A percentile compares a stretch with the other conserved stretches of the same genome.
Conservation (phyloP, 2,113 vertebrate species). For the Montifringilla adamsi region DNA sequence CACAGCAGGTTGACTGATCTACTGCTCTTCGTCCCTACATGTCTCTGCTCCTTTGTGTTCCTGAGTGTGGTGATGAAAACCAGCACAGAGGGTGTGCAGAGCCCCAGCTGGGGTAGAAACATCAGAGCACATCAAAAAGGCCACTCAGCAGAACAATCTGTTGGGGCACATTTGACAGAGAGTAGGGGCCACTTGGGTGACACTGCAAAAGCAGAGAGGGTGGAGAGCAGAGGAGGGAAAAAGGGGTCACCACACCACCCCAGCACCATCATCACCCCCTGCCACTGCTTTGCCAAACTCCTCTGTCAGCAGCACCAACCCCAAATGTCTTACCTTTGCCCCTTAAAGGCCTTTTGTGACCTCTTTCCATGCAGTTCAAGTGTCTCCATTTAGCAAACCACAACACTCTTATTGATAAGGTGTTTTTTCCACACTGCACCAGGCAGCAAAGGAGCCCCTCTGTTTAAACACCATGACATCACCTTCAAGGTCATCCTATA, state of each 20-base stretch:
- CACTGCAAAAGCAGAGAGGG: background rate
- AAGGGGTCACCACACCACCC: background rate
- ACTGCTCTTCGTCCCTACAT: background rate
- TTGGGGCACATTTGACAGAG: background rate
- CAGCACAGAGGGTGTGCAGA: background rate
- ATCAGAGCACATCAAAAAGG: background rate
- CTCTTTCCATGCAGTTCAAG: background rate
- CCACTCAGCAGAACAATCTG: background rate
- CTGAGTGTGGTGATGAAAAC: background rate
- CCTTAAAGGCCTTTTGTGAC: background rate
- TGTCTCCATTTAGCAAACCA: background rate
- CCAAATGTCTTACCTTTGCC: background rate
- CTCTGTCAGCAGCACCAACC: background rate
- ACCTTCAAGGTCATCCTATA: background rate
- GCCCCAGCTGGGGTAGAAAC: background rate
- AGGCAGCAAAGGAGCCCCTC: background rate
- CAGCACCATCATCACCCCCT: background rate
- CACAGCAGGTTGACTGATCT: background rate
- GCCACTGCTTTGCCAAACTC: background rate
- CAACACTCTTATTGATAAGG: background rate
- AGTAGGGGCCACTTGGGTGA: background rate
- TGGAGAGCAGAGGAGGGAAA: background rate
- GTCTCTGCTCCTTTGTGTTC: background rate
- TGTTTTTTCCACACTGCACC: background rate
- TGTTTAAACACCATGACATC: background rate